Conservation (phyloP, 2,888 invertebrate genomes). For the Atethmia centrago region DNA sequence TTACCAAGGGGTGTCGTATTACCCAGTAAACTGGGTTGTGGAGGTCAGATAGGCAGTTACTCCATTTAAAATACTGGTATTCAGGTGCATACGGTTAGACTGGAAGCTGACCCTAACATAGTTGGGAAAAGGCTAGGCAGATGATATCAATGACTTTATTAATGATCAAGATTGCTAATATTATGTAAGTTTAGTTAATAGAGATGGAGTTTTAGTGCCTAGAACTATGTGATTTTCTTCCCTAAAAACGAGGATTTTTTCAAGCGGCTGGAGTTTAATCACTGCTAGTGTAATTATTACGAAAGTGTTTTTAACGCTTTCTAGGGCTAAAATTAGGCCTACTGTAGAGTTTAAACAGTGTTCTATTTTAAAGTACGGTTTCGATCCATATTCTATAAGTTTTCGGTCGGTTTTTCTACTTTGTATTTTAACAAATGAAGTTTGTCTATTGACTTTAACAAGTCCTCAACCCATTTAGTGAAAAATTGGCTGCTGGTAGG, state of each 20-base stretch:
- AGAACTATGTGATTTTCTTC: not conserved
- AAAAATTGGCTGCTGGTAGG: not conserved
- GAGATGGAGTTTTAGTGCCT: not conserved
- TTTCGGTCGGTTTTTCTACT: not conserved
- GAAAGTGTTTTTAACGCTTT: not conserved
- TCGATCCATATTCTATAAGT: not conserved
- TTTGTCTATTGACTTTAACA: not conserved
- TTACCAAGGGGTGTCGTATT: too few relatives aligned
- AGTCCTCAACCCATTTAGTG: not conserved
- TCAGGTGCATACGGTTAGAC: too few relatives aligned
- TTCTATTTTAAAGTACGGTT: not conserved
- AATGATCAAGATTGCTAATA: not conserved
- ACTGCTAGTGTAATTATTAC: not conserved
- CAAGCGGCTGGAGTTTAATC: not conserved
- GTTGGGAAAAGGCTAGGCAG: too few relatives aligned
- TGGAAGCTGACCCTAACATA: too few relatives aligned
- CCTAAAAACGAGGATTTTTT: constrained; percentile 1
- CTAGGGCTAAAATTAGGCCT: not conserved
- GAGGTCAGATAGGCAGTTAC: too few relatives aligned
- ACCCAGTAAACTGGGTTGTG: too few relatives aligned
- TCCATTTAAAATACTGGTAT: too few relatives aligned
- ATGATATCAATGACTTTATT: too few relatives aligned
- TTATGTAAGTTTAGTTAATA: not conserved
- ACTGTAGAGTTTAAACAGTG: not conserved
- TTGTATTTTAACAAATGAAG: not conserved